A percentile compares a stretch with the other conserved stretches of the same genome.
Conservation (phyloP, 2,797 vertebrate species). For the Synanceia verrucosa region DNA sequence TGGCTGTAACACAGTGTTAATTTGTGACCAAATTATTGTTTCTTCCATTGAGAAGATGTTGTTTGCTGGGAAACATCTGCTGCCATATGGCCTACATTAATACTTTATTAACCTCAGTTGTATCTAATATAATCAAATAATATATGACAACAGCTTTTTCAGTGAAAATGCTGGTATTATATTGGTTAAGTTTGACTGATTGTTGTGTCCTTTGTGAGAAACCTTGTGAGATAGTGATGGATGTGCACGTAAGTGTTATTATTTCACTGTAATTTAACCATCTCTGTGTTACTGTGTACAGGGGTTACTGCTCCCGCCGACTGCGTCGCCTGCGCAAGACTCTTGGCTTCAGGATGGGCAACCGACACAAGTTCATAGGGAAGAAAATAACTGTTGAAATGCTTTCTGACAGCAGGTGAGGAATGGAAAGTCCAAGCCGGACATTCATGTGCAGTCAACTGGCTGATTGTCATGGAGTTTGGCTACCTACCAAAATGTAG, state of each 20-base stretch:
- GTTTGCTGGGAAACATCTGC: not conserved
- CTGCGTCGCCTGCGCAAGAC: constrained; percentile 94
- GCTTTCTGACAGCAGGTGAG: constrained; percentile 93
- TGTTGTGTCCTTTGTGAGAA: not conserved
- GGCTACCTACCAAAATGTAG: not conserved
- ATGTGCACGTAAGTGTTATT: not conserved
- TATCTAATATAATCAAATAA: not conserved
- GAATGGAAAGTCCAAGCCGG: not conserved
- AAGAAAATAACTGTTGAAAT: constrained; percentile 97
- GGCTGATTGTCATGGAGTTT: not conserved
- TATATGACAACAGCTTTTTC: not conserved
- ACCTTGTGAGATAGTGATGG: not conserved
- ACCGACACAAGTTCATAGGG: constrained; percentile 96
- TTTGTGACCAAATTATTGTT: not conserved
- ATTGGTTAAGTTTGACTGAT: not conserved
- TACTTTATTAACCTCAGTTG: not conserved
- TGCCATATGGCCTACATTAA: constrained; percentile 4
- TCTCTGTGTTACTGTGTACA: constrained; percentile 52
- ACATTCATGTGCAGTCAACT: not conserved
- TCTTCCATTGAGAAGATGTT: not conserved
- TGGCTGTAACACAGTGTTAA: not conserved
- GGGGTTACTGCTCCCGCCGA: constrained; percentile 96
- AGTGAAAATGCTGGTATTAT: not conserved
- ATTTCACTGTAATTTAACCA: not conserved
- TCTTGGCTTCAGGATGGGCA: constrained; percentile 97